Evolutionary conservation across 2,113 vertebrate species (phyloP), one percentile per base, ranked within the genome.

Genomic region (Gopherus flavomarginatus): DNA sequence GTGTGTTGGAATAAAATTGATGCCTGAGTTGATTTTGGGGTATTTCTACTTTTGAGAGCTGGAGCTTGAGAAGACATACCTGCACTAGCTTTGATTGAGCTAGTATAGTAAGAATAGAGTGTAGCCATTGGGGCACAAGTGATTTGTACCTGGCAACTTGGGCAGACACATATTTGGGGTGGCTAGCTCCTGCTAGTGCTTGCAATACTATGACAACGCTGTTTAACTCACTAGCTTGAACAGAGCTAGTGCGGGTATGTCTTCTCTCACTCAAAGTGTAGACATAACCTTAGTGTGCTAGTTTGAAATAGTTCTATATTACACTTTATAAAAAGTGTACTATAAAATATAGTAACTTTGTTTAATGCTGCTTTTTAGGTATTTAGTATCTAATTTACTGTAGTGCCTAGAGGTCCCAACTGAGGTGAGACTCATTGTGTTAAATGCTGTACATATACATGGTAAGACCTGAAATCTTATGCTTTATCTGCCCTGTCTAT

Each of bases 1-100:
- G 92, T 92, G 86, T 95, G 84, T 81, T 94, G 94, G 90, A 96
- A 94, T 79, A 42, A 97, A 96, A 96, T 6, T 87, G 88, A 85
- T 77, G 56, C 53, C 80, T 93, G 72, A 14, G 6, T 93, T 88
- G 83, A 86, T 26, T 44, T 92, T 72, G 12, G 53, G 86, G 78
- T 62, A 35, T 62, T 31, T 62, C 29, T 62, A 13, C 29, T 35
- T 62, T 31, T 62, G 29, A 35, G 29, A 62, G 59, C 29, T 35
- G 29, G 59, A 16, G 59, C 29, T 62, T 6, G 12, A 62, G 59
- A 31, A 59, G 59, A 35, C 29, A 62, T 62, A 16, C 13, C 59
- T 35, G 59, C 59, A 62, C 13, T 62, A 62, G 59, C 29, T 62
- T 31, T 31, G 59, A 35, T 35, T 12, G 12, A 31, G 13, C 59